These are phyloP conservation scores for Spizella passerina DNA, from an alignment of 2,797 vertebrate genomes.

Conservation along the genomic window DNA sequence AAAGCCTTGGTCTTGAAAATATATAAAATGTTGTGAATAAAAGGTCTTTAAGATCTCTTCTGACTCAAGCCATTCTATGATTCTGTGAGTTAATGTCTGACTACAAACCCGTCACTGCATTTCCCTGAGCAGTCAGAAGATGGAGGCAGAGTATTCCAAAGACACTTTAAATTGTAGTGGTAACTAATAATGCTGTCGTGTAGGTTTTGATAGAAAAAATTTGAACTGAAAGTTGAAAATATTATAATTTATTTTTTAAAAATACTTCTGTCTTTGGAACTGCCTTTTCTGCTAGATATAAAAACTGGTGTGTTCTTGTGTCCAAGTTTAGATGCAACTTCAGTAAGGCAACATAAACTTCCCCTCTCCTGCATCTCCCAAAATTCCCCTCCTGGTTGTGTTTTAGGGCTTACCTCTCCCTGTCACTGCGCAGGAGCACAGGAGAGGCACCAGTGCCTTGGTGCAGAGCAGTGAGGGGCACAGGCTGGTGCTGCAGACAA, in stretches of 20 bases:
- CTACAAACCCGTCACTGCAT: background rate
- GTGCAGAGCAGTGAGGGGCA: background rate
- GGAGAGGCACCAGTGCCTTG: too few relatives aligned
- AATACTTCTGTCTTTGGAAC: background rate
- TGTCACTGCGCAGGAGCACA: background rate
- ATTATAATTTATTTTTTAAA: background rate
- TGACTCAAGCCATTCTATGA: background rate
- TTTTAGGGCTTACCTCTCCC: background rate
- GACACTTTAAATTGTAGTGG: background rate
- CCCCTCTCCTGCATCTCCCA: background rate
- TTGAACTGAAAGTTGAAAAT: background rate
- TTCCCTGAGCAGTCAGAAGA: constrained; percentile 20
- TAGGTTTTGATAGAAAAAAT: background rate
- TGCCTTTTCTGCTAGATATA: background rate
- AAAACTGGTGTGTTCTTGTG: background rate
- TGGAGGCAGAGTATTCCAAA: constrained; percentile 6
- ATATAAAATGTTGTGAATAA: background rate
- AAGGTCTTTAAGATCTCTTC: background rate
- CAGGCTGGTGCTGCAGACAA: accelerated
- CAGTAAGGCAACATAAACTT: background rate
- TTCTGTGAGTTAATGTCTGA: background rate
- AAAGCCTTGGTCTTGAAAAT: background rate
- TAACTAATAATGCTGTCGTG: background rate
- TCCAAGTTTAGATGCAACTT: background rate
- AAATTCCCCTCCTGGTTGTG: background rate